Conservation (phyloP, 2,888 invertebrate genomes). For the Mimas tiliae region DNA sequence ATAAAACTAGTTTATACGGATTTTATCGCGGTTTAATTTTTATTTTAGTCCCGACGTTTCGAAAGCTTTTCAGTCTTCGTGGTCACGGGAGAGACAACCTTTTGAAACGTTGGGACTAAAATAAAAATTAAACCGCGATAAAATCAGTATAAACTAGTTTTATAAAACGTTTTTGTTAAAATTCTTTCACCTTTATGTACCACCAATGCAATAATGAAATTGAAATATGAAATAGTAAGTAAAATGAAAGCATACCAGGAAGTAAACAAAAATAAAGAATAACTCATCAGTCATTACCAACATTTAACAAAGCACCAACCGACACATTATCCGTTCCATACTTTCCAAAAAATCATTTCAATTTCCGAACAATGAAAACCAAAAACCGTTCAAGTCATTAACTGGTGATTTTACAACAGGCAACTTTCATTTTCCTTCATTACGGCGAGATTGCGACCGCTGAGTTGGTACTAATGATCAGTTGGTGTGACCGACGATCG, state of each 20-base stretch:
- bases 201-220: no score
- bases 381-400: neutral
- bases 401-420: neutral
- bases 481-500: slow-evolving; percentile 61
- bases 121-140: no score
- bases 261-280: neutral
- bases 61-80: no score
- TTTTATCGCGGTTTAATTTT: no score
- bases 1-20: no score
- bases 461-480: slow-evolving; percentile 50
- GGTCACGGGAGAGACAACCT: no score
- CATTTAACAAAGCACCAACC: neutral
- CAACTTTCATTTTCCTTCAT: slow-evolving; percentile 61
- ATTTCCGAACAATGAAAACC: neutral
- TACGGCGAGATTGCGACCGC: slow-evolving; percentile 43
- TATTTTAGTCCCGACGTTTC: no score
- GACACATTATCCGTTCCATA: neutral
- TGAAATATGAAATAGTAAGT: no score
- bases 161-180: no score
- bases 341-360: slow-evolving; percentile 4
- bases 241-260: neutral
- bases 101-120: no score
- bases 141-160: no score
- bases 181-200: no score
- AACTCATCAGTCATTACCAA: neutral